Percentiles rank a stretch among this genome's conserved stretches.
These are phyloP conservation scores for Turritopsis rubra DNA, from an alignment of 30 jellyfish, hydroid and myxozoan species.

Conservation along the genomic window DNA sequence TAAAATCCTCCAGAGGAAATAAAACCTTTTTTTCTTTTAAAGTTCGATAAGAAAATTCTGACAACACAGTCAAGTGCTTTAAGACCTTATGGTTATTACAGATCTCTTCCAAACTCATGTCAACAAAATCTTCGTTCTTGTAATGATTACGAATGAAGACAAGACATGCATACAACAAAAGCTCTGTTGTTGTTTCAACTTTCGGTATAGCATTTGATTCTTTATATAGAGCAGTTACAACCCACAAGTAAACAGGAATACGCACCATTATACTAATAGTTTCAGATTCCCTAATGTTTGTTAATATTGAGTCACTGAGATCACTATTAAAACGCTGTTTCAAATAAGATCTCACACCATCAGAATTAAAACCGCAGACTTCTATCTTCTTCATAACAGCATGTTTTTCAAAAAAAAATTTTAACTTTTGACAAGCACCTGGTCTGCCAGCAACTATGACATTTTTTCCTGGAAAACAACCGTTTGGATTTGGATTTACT, in stretches of 20 bases:
- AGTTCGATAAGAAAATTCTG: constrained; percentile 9
- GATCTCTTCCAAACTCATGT: constrained; percentile 8
- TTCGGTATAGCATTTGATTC: neutral
- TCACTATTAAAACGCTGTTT: neutral
- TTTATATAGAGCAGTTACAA: neutral
- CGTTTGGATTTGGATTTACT: neutral
- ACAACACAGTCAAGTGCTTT: neutral
- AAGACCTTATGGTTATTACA: neutral
- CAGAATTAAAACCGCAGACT: constrained; percentile 11
- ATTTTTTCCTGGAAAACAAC: neutral
- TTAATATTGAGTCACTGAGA: neutral
- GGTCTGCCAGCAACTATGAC: constrained; percentile 4
- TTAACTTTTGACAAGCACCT: constrained; percentile 6
- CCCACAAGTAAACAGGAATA: constrained; percentile 12
- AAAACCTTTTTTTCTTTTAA: neutral
- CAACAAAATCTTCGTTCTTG: neutral
- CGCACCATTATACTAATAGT: neutral
- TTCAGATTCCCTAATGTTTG: neutral
- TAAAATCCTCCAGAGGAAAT: neutral
- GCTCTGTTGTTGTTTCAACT: constrained; percentile 9
- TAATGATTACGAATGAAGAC: constrained; percentile 1
- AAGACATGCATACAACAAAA: neutral
- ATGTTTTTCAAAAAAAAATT: neutral
- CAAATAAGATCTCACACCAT: neutral
- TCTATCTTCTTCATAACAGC: neutral